Base-by-base conservation (phyloP, 2,888 invertebrate genomes). In the Pseudococcus longispinus region DNA sequence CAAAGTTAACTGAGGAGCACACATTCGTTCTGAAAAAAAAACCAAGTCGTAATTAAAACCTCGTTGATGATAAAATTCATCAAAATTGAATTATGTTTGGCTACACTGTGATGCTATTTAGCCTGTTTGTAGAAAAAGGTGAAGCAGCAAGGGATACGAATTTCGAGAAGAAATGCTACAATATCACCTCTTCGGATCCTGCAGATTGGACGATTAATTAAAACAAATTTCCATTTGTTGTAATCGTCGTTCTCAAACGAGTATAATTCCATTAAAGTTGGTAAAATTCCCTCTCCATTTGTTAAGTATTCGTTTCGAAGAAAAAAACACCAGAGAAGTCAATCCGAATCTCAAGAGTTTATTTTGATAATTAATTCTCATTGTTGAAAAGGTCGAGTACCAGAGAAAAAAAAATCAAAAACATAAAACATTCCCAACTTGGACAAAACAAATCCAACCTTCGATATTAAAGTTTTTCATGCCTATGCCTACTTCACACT, bases 1-100 rank as follows among this genome's bases (percentile, higher is more conserved):
- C 32, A 84, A 55, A 32, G 18, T n/a, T 37, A 84, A 37, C 8
- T 60, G 20, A 11, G 26, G 29, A 0, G n/a, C 20, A 29, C 84
- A 60, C 5, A 37, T 20, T 15, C 26, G 32, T 60, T 84, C 84
- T 84, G 84, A 18, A 84, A 84, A 46, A 46, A 13, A 46, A 46
- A 46, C 3, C 44, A 46, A 13, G 44, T 46, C 44, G 13, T 11
- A 13, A 46, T 46, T 46, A 46, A 46, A 46, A 3, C 13, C 15
- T 46, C 1, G 44, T 46, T 46, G 44, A 46, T 46, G 3, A 15
- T 46, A 2, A 46, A 46, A 15, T 13, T 46, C 15, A 46, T 13
- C 44, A 46, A 37, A 37, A 37, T 37, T 37, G 37, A 37, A 37
- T 37, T 37, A 1, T 2, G 37, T 37, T 37, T 37, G 37, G 37